Conservation (phyloP, 2,888 invertebrate genomes). For the Trichopria drosophilae region DNA sequence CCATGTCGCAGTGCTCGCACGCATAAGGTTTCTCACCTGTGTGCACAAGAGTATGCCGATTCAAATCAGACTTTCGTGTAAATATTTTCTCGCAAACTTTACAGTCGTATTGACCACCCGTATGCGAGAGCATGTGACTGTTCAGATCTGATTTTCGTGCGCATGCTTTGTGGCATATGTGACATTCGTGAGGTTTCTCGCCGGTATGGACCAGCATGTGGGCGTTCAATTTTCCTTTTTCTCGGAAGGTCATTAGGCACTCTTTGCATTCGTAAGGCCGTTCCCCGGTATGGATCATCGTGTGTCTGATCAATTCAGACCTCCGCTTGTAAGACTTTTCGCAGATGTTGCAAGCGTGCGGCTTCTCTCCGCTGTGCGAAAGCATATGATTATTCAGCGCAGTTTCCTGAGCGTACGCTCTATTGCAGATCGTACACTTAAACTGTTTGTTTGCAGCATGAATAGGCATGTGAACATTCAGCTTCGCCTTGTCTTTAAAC, state of each 20-base stretch:
- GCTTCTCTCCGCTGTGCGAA: slow-evolving; percentile 52
- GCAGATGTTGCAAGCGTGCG: slow-evolving; percentile 52
- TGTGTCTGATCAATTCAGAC: slow-evolving; percentile 52
- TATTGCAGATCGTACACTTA: slow-evolving; percentile 51
- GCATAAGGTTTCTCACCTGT: slow-evolving; percentile 54
- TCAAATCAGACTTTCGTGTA: slow-evolving; percentile 53
- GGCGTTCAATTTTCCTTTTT: slow-evolving; percentile 54
- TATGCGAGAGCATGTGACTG: slow-evolving; percentile 54
- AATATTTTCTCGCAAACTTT: slow-evolving; percentile 55
- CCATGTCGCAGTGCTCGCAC: slow-evolving; percentile 52
- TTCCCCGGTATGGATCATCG: slow-evolving; percentile 55
- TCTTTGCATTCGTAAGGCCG: slow-evolving; percentile 55
- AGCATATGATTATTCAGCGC: slow-evolving; percentile 54
- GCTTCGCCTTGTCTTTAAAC: slow-evolving; percentile 47
- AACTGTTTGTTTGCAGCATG: slow-evolving; percentile 48
- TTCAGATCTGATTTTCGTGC: slow-evolving; percentile 55
- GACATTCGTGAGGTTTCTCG: slow-evolving; percentile 54
- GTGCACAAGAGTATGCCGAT: slow-evolving; percentile 52
- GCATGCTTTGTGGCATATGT: slow-evolving; percentile 54
- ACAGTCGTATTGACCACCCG: slow-evolving; percentile 55
- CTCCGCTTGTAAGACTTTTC: slow-evolving; percentile 54
- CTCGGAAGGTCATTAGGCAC: slow-evolving; percentile 54
- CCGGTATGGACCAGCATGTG: slow-evolving; percentile 56
- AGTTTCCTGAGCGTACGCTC: slow-evolving; percentile 49
- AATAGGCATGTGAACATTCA: slow-evolving; percentile 43